These are phyloP conservation scores for Alligator sinensis DNA, from an alignment of 2,113 vertebrate genomes.

Conservation along the genomic window DNA sequence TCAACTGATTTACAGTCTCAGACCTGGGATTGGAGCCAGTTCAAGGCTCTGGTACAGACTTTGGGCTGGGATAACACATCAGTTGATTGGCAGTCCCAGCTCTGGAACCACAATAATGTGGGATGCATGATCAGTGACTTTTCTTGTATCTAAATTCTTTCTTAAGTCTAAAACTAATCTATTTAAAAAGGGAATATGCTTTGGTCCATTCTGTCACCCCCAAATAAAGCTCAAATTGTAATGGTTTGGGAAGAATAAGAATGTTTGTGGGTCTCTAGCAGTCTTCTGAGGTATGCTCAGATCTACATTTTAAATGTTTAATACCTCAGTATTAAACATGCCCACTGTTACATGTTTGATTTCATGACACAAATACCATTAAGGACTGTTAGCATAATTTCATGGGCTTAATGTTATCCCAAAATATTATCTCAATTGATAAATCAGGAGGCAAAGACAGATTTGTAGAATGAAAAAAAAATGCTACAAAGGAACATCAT, in stretches of 20 bases:
- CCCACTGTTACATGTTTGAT: not conserved
- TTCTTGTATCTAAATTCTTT: not conserved
- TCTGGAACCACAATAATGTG: not conserved
- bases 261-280: not conserved
- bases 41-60: too few relatives aligned
- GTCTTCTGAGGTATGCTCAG: not conserved
- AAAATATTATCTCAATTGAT: not conserved
- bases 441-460: slow-evolving; percentile 4
- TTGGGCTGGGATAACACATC: too few relatives aligned
- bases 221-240: rapidly evolving
- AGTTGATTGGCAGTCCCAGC: too few relatives aligned
- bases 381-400: not conserved
- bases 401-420: not conserved
- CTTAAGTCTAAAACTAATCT: too few relatives aligned
- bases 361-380: not conserved
- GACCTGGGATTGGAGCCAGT: too few relatives aligned
- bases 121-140: rapidly evolving
- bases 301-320: not conserved
- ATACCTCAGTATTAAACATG: not conserved
- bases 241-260: not conserved
- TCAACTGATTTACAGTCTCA: too few relatives aligned
- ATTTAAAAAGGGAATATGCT: rapidly evolving
- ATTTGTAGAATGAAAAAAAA: not conserved
- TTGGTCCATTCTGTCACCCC: not conserved
- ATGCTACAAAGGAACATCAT: not conserved